Evolutionary conservation across 2,888 invertebrate genomes (phyloP), one percentile per base, ranked within the genome.

Genomic region (Mythimna albipuncta): DNA sequence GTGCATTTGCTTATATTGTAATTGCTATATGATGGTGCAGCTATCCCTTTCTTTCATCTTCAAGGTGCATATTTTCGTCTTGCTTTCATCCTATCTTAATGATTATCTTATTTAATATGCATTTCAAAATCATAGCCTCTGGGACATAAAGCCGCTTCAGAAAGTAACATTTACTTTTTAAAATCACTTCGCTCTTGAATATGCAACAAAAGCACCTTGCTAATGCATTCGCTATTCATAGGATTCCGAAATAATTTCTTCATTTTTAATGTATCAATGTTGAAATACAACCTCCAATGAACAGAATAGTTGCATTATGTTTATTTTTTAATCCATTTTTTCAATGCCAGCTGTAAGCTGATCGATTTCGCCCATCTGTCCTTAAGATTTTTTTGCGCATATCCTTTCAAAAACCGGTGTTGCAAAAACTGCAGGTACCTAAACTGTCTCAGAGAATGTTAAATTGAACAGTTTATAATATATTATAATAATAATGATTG

Each of bases 281-380:
- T 73, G 57, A 69, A 73, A 80, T 54, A 58, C 13, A 64, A 69
- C 41, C 47, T 78, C 57, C 26, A 35, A 38, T 52, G 26, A 63
- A 69, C 58, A 64, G 63, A 66, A 65, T 44, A 6, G 41, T 62
- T 67, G 59, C 52, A 52, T 64, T 70, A 59, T 59, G 6, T 7
- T 62, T 32, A 4, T 32, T 61, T 59, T 66, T 58, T 47, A 38
- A 52, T 44, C 58, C 44, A 52, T 62, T 73, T 64, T 57, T 67
- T 67, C 83, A 82, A 69, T 64, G 79, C 79, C 79, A 78, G 62
- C 64, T 75, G 76, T 11, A 6, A 41, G 32, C 41, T 21, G 66
- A 78, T 69, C 52, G 57, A 73, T 82, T 54, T 54, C 52, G 26
- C 32, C 21, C 69, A 54, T 57, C 50, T 77, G 74, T 78, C 69